These are phyloP conservation scores for Mylabris sibirica DNA, from an alignment of 2,888 invertebrate genomes.

Conservation along the genomic window DNA sequence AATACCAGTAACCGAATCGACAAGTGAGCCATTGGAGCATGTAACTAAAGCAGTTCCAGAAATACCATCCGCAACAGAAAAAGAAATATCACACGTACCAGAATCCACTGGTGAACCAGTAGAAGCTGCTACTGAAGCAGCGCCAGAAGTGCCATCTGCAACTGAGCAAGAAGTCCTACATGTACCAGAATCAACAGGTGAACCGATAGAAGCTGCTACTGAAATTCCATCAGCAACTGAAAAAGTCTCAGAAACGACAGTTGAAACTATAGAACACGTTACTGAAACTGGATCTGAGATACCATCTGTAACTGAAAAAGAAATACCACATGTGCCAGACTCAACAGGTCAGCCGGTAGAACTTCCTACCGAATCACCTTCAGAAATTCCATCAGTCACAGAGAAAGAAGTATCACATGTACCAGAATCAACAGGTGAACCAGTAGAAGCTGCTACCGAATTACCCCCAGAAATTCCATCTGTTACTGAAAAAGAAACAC, in stretches of 20 bases:
- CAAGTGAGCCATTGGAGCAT: neutral
- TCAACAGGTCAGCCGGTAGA: conserved; percentile 23
- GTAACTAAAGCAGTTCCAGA: conserved; percentile 14
- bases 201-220: conserved; percentile 8
- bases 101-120: conserved; percentile 19
- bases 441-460: conserved; percentile 17
- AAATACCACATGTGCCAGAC: conserved; percentile 17
- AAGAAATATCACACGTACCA: neutral
- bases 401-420: neutral
- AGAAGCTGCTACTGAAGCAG: conserved; percentile 11
- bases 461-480: neutral
- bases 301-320: conserved; percentile 3
- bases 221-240: conserved; percentile 5
- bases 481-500: neutral
- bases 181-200: neutral
- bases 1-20: neutral
- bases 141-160: neutral
- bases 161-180: conserved; percentile 1
- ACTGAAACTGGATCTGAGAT: neutral
- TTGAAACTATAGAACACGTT: conserved; percentile 3
- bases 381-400: too few species aligned
- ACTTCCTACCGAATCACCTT: neutral
- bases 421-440: conserved; percentile 4
- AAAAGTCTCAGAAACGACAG: conserved; percentile 19
- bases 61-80: conserved; percentile 11